A percentile compares a stretch with the other conserved stretches of the same genome.
These are phyloP conservation scores for Mesorhabditis spiculigera DNA, from an alignment of 2,888 invertebrate species.

Conservation along the genomic window DNA sequence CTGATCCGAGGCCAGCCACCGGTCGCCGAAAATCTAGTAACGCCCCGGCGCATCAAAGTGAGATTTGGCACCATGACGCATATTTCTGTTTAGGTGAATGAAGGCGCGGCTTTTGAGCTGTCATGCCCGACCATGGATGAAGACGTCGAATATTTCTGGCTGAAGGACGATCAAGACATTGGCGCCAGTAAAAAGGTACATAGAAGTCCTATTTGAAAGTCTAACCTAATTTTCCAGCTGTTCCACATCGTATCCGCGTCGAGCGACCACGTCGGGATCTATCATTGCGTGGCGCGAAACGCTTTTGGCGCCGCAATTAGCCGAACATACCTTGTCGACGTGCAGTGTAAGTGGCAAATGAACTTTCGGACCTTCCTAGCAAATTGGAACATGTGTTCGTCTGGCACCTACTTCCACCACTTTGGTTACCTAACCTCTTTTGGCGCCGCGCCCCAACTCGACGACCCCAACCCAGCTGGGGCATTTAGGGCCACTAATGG, in stretches of 20 bases:
- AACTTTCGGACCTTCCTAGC: no score
- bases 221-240: background rate
- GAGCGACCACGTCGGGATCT: background rate
- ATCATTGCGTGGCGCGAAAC: conserved; percentile 4
- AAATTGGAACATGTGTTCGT: no score
- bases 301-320: background rate
- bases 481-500: background rate
- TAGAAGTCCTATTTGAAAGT: background rate
- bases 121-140: background rate
- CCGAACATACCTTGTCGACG: background rate
- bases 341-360: background rate
- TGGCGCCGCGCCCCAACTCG: no score
- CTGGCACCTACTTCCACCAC: no score
- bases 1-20: background rate
- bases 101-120: background rate
- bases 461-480: no score
- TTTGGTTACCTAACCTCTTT: no score
- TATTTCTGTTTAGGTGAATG: background rate
- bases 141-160: background rate
- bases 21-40: background rate
- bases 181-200: background rate
- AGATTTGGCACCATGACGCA: no score
- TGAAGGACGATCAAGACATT: background rate
- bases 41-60: no score
- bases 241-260: background rate